Percentiles rank a stretch among this genome's conserved stretches.
phyloP scores from a whole-genome alignment of 2,797 vertebrate genomes.

The Netta rufina region DNA sequence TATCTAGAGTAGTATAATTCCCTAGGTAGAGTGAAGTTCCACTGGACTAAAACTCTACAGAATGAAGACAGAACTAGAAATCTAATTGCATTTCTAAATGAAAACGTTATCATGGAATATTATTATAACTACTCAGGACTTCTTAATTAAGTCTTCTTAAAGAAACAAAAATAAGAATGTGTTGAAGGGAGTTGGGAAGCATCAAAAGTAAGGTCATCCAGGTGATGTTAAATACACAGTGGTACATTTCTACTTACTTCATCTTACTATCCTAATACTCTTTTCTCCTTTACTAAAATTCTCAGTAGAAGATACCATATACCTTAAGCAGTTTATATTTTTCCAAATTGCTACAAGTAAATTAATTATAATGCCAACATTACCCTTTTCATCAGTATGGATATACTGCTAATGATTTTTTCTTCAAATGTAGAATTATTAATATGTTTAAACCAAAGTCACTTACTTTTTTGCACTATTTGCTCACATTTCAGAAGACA shows the following conservation, averaged over 20 bases:
- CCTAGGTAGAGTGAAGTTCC: neutral
- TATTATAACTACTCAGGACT: neutral
- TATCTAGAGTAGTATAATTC: neutral
- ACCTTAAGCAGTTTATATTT: neutral
- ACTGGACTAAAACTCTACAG: neutral
- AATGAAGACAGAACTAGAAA: neutral
- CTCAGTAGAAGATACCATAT: neutral
- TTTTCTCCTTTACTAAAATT: neutral
- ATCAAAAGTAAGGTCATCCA: neutral
- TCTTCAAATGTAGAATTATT: neutral
- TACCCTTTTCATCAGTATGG: neutral
- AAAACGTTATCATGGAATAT: neutral
- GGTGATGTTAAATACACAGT: neutral
- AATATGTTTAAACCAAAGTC: neutral
- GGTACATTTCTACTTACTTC: neutral
- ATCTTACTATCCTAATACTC: neutral
- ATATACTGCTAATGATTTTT: neutral
- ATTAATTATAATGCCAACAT: neutral
- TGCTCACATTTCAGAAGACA: neutral
- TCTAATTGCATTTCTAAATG: neutral
- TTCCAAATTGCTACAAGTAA: neutral
- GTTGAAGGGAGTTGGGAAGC: neutral
- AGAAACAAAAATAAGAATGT: neutral
- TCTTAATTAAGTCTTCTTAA: neutral
- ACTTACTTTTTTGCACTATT: neutral